Evolutionary conservation across 2,797 vertebrate genomes (phyloP).

Genomic region (Parotocinclus haroldoi): DNA sequence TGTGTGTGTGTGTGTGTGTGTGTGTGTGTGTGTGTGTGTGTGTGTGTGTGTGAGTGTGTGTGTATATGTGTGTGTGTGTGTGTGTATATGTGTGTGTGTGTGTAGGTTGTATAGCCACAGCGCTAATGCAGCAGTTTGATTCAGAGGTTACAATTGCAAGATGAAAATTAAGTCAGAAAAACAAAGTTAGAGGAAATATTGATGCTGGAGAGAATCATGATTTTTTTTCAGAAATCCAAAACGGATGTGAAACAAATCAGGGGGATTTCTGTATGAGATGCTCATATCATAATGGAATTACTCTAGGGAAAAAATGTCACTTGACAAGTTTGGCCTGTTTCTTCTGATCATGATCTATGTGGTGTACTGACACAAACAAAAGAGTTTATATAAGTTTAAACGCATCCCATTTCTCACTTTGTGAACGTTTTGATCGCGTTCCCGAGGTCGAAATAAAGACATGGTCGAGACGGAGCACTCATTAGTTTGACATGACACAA

Average conservation of each 20-base stretch:
- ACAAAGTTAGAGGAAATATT: not conserved
- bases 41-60: no score
- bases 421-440: slow-evolving; percentile 29
- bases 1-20: no score
- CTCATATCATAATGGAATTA: slow-evolving; percentile 31
- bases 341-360: no score
- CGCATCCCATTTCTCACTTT: slow-evolving; percentile 8
- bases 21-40: no score
- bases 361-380: no score
- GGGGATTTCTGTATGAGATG: slow-evolving; percentile 38
- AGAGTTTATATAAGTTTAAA: no score
- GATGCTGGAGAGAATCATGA: slow-evolving; percentile 30
- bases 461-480: slow-evolving; percentile 38
- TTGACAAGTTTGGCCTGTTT: no score
- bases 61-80: no score
- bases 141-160: slow-evolving; percentile 17
- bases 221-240: slow-evolving; percentile 36
- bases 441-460: slow-evolving; percentile 42
- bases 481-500: slow-evolving; percentile 50
- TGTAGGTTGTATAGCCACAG: no score
- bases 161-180: slow-evolving; percentile 14
- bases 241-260: slow-evolving; percentile 38
- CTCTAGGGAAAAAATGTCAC: not conserved
- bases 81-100: no score
- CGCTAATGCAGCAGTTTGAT: slow-evolving; percentile 1